A percentile compares a stretch with the other conserved stretches of the same genome.
phyloP scores from a whole-genome alignment of 2,113 vertebrate species.

The Dolichotis patagonum region DNA sequence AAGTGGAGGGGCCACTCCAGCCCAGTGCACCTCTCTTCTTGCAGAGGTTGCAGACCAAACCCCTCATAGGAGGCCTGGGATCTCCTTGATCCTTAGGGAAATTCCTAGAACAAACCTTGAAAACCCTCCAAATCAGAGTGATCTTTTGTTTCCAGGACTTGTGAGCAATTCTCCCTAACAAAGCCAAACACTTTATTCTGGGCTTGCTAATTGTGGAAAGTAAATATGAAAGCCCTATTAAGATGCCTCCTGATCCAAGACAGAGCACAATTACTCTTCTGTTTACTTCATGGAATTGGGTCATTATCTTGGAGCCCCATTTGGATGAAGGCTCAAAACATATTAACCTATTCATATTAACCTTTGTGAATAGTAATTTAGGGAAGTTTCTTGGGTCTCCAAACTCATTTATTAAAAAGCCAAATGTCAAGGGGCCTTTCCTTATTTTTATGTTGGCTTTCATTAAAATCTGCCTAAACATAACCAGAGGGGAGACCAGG shows the following conservation, averaged over 20 bases:
- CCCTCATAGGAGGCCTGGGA: background rate
- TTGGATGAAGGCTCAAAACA: constrained; percentile 53
- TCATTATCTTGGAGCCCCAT: constrained; percentile 61
- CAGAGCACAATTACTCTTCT: constrained; percentile 46
- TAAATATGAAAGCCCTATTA: constrained; percentile 66
- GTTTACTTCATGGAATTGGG: constrained; percentile 5
- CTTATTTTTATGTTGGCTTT: constrained; percentile 71
- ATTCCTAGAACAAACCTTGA: constrained; percentile 36
- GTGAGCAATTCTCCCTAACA: background rate
- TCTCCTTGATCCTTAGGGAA: background rate
- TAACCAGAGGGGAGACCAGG: background rate
- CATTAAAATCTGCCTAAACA: constrained; percentile 57
- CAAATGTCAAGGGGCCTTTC: constrained; percentile 58
- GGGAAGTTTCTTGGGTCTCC: constrained; percentile 58
- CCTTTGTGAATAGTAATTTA: constrained; percentile 58
- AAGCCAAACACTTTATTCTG: constrained; percentile 46
- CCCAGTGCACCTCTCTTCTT: background rate
- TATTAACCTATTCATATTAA: constrained; percentile 39
- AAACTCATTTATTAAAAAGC: constrained; percentile 59
- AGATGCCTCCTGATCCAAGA: constrained; percentile 45
- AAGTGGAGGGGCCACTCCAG: too few relatives aligned
- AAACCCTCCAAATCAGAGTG: background rate
- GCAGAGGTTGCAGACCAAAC: background rate
- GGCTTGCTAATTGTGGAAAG: constrained; percentile 69
- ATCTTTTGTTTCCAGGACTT: constrained; percentile 22